Conservation (phyloP, 2,888 invertebrate species). For the Dorcus hopei region DNA sequence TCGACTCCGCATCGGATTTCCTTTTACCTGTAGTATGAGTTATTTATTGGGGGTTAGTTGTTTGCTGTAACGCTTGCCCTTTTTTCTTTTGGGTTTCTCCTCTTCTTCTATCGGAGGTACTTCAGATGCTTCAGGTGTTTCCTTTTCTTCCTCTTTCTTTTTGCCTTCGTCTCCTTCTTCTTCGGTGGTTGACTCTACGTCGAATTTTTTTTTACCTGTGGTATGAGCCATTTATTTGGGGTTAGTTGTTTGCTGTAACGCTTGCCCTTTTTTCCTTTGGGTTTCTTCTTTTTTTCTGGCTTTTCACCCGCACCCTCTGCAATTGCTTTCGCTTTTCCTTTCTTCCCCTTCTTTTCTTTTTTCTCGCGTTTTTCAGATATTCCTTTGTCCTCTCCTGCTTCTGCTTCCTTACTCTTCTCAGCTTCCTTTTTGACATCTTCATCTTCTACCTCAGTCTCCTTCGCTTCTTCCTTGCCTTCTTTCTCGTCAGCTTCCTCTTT, state of each 20-base stretch:
- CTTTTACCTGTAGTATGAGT: neutral
- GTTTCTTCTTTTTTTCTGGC: constrained; percentile 40
- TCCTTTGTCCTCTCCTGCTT: constrained; percentile 47
- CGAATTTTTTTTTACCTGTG: neutral
- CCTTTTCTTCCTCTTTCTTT: constrained; percentile 28
- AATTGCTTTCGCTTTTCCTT: constrained; percentile 9
- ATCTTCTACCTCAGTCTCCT: neutral
- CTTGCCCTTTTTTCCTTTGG: constrained; percentile 40
- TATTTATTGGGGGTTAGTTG: neutral
- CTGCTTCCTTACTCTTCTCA: constrained; percentile 47
- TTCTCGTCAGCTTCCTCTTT: neutral
- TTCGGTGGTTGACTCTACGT: constrained; percentile 31
- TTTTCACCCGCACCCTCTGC: neutral
- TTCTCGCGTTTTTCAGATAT: constrained; percentile 44
- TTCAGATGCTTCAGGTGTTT: neutral
- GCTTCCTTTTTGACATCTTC: constrained; percentile 27
- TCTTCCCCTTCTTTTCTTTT: constrained; percentile 50
- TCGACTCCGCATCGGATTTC: neutral
- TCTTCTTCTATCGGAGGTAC: constrained; percentile 37
- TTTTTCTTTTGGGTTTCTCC: constrained; percentile 38
- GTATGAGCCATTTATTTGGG: neutral
- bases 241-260: constrained; percentile 1
- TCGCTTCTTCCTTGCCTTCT: neutral
- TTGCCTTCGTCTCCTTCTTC: constrained; percentile 47
- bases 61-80: constrained; percentile 29